phyloP scores from a whole-genome alignment of 2,888 invertebrate species.

The Actias luna region DNA sequence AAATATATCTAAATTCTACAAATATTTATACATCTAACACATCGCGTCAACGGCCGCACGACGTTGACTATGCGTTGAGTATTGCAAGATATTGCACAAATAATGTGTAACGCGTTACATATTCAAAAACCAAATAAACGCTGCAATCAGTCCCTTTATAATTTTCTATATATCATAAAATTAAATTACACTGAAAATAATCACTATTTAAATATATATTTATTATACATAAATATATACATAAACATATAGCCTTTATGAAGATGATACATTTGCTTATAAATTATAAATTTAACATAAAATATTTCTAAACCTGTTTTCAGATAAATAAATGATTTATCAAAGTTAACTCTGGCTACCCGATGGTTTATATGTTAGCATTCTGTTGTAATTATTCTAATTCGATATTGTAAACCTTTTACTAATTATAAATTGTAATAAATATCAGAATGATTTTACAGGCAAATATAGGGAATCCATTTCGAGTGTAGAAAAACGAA shows the following conservation, averaged over 20 bases:
- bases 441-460: background rate
- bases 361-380: too few species aligned
- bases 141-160: conserved; percentile 30
- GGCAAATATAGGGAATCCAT: background rate
- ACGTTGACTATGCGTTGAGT: conserved; percentile 71
- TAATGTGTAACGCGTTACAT: conserved; percentile 10
- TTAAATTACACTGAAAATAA: conserved; percentile 10
- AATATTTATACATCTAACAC: conserved; percentile 53
- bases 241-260: background rate
- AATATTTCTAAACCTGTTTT: background rate
- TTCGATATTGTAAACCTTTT: too few species aligned
- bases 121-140: conserved; percentile 29
- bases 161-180: conserved; percentile 14
- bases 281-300: conserved; percentile 10
- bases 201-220: background rate
- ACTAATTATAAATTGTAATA: background rate
- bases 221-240: background rate
- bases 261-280: background rate
- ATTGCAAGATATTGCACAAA: conserved; percentile 79
- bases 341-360: background rate
- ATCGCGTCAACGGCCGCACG: conserved; percentile 48
- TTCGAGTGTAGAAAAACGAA: background rate
- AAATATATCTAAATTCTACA: conserved; percentile 36
- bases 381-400: too few species aligned
- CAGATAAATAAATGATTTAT: background rate